A percentile compares a stretch with the other conserved stretches of the same genome.
Conservation (phyloP, 2,113 vertebrate genomes). For the Alligator mississippiensis region DNA sequence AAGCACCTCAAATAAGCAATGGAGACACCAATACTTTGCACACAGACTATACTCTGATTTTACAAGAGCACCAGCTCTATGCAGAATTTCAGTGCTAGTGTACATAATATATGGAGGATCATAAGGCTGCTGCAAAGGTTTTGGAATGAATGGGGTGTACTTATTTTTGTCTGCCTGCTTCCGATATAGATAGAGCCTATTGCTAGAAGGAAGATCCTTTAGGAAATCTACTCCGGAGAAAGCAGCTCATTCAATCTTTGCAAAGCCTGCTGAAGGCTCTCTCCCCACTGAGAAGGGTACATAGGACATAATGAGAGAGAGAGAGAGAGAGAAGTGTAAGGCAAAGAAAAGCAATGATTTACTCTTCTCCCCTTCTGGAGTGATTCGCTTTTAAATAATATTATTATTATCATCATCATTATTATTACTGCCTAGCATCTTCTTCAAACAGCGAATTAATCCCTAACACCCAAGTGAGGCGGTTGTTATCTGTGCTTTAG, state of each 20-base stretch:
- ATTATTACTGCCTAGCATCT: accelerated
- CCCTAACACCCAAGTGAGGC: neutral
- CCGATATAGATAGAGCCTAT: neutral
- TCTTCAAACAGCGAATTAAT: neutral
- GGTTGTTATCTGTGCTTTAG: neutral
- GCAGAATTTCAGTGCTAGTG: neutral
- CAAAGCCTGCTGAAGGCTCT: neutral
- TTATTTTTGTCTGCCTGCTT: neutral
- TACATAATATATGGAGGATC: too few relatives aligned
- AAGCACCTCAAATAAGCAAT: neutral
- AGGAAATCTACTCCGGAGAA: neutral
- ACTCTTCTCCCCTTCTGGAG: neutral
- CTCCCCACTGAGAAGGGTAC: neutral
- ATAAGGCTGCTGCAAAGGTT: neutral
- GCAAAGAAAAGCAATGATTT: neutral
- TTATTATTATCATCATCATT: neutral
- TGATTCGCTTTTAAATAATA: neutral
- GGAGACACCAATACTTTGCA: neutral
- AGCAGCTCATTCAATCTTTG: neutral
- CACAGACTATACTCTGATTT: neutral
- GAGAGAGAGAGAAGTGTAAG: neutral
- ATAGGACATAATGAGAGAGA: neutral
- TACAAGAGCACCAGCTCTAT: neutral
- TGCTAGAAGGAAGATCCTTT: neutral
- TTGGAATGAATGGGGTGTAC: neutral